phyloP scores from a whole-genome alignment of 2,113 vertebrate genomes.

The Chloroceryle aenea region DNA sequence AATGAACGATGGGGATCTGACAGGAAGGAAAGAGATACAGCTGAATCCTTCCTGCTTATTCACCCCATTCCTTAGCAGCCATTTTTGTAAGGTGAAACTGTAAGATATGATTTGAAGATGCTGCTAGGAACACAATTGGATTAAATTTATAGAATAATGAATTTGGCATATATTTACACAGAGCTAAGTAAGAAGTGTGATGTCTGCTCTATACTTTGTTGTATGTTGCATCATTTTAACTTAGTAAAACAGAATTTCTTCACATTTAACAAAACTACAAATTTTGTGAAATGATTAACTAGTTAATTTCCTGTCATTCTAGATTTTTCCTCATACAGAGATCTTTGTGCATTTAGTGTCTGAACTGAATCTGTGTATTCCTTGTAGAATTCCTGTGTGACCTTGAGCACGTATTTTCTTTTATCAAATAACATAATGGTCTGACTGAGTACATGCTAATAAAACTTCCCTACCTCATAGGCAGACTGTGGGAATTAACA shows the following conservation, averaged over 20 bases:
- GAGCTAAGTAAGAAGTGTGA: neutral
- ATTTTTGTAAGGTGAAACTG: neutral
- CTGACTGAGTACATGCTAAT: neutral
- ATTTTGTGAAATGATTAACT: neutral
- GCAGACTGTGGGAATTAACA: conserved; percentile 34
- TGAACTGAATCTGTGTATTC: neutral
- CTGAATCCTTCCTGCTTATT: neutral
- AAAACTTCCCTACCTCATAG: neutral
- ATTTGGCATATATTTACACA: neutral
- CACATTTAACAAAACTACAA: neutral
- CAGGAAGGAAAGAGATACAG: neutral
- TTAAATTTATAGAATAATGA: neutral
- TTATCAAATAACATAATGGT: neutral
- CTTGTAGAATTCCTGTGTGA: neutral
- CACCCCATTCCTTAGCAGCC: neutral
- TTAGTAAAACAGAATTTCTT: neutral
- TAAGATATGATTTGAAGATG: neutral
- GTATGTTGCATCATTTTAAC: neutral
- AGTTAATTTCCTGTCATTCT: neutral
- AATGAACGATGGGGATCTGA: neutral
- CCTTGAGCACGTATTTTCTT: conserved; percentile 2
- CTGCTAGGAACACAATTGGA: neutral
- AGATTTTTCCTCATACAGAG: neutral
- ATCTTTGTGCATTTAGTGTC: neutral
- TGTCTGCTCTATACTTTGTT: neutral